These are phyloP conservation scores for Nannoperca obscura DNA, from an alignment of 2,797 vertebrate species.

Conservation along the genomic window DNA sequence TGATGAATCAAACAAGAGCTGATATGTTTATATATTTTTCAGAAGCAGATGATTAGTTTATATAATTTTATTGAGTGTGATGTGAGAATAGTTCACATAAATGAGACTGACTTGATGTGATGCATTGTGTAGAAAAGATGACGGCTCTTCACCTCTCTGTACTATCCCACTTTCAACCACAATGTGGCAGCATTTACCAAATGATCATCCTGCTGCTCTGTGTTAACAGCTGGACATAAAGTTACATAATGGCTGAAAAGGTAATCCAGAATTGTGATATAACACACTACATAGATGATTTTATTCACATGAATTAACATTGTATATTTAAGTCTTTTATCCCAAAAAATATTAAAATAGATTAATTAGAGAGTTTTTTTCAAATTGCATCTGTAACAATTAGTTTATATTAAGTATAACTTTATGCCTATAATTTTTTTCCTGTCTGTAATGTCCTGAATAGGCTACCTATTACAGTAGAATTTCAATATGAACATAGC, in stretches of 20 bases:
- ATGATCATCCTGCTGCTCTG: not conserved
- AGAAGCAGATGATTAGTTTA: slow-evolving; percentile 11
- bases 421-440: not conserved
- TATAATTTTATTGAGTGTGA: slow-evolving; percentile 14
- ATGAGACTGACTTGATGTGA: not conserved
- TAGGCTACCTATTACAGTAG: too few species aligned
- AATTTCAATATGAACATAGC: not conserved
- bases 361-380: too few species aligned
- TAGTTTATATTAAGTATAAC: too few species aligned
- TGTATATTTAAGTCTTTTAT: not conserved
- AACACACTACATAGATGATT: not conserved
- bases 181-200: slow-evolving; percentile 48
- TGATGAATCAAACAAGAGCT: slow-evolving; percentile 2
- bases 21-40: slow-evolving; percentile 19
- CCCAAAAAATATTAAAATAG: not conserved
- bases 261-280: not conserved
- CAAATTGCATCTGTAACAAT: too few species aligned
- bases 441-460: not conserved
- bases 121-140: not conserved
- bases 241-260: slow-evolving; percentile 5
- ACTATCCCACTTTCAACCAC: slow-evolving; percentile 39
- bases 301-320: not conserved
- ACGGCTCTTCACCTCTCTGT: not conserved
- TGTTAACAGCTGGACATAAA: not conserved
- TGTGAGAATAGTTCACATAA: not conserved